Conservation (phyloP, 2,113 vertebrate genomes). For the Motacilla tschutschensis region DNA sequence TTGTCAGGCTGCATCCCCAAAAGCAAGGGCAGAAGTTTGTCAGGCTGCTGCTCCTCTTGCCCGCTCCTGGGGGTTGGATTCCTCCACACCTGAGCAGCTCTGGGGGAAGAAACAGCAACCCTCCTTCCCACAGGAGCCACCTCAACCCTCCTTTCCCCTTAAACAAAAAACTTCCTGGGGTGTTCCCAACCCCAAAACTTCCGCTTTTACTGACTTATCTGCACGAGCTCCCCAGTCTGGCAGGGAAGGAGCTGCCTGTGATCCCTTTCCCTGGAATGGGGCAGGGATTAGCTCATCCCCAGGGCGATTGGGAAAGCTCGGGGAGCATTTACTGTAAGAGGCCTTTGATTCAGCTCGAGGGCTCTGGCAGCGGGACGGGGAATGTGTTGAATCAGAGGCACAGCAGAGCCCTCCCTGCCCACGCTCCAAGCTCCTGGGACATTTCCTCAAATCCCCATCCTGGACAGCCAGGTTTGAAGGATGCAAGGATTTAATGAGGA, state of each 20-base stretch:
- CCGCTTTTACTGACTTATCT: not conserved
- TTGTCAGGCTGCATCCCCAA: no score
- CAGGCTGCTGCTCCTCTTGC: not conserved
- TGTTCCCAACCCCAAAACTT: not conserved
- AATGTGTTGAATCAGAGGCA: not conserved
- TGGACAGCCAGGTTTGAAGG: accelerated
- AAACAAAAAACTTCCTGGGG: no score
- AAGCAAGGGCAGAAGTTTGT: not conserved
- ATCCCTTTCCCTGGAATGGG: not conserved
- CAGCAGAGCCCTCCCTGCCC: not conserved
- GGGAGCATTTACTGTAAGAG: conserved; percentile 3
- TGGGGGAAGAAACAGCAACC: not conserved
- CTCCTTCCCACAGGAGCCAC: not conserved
- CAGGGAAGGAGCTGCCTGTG: not conserved
- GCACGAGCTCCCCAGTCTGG: not conserved
- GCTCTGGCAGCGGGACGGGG: not conserved
- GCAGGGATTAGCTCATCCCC: conserved; percentile 20
- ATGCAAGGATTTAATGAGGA: not conserved
- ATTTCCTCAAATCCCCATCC: not conserved
- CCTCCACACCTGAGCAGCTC: accelerated
- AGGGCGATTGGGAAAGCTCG: not conserved
- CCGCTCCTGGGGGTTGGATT: accelerated
- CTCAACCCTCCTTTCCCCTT: not conserved
- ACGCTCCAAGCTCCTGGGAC: accelerated
- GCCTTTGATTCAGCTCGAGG: not conserved